Percentiles rank a stretch among this genome's conserved stretches.
Conservation (phyloP, 2,113 vertebrate genomes). For the Campylorhamphus procurvoides region DNA sequence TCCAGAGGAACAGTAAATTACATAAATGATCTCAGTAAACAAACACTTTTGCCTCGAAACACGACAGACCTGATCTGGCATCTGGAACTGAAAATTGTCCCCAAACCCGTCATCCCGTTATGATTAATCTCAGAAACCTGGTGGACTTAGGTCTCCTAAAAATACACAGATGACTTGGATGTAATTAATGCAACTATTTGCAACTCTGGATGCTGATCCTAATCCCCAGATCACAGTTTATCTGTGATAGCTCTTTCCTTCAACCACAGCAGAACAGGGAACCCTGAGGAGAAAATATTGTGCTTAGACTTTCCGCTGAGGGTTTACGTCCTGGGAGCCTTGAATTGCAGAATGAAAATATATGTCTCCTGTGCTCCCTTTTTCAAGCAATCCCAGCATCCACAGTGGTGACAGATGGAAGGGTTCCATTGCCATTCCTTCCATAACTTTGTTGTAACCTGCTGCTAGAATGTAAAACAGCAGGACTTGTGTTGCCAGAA, state of each 20-base stretch:
- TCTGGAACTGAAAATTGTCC: background rate
- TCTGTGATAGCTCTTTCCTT: background rate
- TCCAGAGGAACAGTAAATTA: background rate
- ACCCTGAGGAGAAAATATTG: background rate
- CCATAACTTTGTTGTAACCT: background rate
- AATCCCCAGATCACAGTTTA: background rate
- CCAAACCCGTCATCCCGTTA: background rate
- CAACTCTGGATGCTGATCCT: background rate
- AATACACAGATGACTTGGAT: background rate
- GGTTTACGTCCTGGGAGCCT: background rate
- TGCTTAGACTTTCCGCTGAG: background rate
- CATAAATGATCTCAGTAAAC: background rate
- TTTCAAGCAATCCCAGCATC: background rate
- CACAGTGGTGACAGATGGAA: background rate
- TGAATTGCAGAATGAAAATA: background rate
- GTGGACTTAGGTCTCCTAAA: background rate
- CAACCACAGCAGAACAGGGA: background rate
- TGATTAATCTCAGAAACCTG: background rate
- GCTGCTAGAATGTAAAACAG: background rate
- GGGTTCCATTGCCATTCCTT: background rate
- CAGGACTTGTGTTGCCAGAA: background rate
- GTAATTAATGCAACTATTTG: background rate
- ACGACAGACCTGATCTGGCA: background rate
- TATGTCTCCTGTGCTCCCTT: background rate
- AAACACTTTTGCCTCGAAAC: background rate